Percentiles rank a stretch among this genome's conserved stretches.
Conservation (phyloP, 2,888 invertebrate genomes). For the Thereva nobilitata region DNA sequence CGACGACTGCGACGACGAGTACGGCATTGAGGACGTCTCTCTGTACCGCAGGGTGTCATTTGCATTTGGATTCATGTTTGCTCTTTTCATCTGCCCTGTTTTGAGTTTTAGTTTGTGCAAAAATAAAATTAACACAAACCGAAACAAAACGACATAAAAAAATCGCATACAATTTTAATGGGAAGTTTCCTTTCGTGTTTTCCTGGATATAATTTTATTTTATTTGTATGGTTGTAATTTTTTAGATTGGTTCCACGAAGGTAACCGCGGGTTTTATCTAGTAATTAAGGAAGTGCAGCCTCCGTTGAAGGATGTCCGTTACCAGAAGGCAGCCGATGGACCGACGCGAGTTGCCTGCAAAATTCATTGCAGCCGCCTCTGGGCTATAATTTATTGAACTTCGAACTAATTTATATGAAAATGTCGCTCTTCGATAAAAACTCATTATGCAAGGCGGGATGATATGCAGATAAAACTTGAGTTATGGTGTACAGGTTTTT, state of each 20-base stretch:
- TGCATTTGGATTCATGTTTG: slow-evolving; percentile 28
- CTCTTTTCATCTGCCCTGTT: slow-evolving; percentile 26
- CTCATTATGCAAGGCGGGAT: slow-evolving; percentile 33
- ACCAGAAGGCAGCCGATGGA: no score
- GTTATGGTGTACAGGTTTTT: slow-evolving; percentile 28
- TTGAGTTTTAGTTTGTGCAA: not conserved
- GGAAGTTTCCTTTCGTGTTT: slow-evolving; percentile 13
- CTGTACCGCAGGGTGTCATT: slow-evolving; percentile 29
- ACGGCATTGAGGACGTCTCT: not conserved
- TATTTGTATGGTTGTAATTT: not conserved
- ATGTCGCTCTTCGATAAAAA: slow-evolving; percentile 30
- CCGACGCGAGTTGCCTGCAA: no score
- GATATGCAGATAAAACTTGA: slow-evolving; percentile 33
- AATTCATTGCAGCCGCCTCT: no score
- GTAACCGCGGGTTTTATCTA: slow-evolving; percentile 1
- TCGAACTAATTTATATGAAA: slow-evolving; percentile 34
- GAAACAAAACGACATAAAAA: not conserved
- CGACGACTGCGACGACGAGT: no score
- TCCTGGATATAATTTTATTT: slow-evolving; percentile 14
- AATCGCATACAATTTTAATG: not conserved
- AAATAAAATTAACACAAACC: slow-evolving; percentile 2
- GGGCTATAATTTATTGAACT: slow-evolving; percentile 22
- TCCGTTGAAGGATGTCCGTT: no score
- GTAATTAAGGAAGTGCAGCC: slow-evolving; percentile 20
- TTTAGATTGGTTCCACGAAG: not conserved